These are phyloP conservation scores for Eutolmus rufibarbis DNA, from an alignment of 2,888 invertebrate genomes.

Conservation along the genomic window DNA sequence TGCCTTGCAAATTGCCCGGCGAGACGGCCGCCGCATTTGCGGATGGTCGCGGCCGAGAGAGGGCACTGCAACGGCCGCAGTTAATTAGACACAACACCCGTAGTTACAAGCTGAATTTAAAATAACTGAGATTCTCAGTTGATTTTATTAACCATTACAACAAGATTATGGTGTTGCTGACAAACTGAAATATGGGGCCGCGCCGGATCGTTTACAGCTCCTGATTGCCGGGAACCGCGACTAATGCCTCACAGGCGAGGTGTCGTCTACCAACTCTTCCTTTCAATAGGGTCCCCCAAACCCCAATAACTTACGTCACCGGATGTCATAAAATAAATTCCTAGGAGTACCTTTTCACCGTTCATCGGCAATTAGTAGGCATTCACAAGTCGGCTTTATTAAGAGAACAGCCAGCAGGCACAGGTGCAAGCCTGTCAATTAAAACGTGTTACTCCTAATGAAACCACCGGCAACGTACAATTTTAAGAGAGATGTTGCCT, in stretches of 20 bases:
- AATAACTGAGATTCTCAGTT: slow-evolving; percentile 5
- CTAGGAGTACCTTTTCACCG: neutral
- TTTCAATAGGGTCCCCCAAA: neutral
- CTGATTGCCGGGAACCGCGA: neutral
- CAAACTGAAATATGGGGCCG: neutral
- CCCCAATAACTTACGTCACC: neutral
- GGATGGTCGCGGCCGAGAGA: neutral
- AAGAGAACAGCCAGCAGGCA: neutral
- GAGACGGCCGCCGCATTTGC: neutral
- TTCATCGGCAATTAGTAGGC: neutral
- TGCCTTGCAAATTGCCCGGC: slow-evolving; percentile 10
- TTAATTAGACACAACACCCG: slow-evolving; percentile 34
- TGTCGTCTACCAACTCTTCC: neutral
- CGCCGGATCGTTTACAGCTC: neutral
- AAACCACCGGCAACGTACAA: neutral
- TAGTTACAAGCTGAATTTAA: slow-evolving; percentile 13
- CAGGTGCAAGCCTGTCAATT: neutral
- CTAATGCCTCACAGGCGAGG: neutral
- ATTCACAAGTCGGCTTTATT: neutral
- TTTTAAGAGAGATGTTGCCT: neutral
- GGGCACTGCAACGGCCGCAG: neutral
- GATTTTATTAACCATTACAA: slow-evolving; percentile 21
- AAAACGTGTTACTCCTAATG: neutral
- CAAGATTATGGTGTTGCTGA: slow-evolving; percentile 11
- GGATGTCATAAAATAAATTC: neutral